Percentiles rank a stretch among this genome's conserved stretches.
These are phyloP conservation scores for Eupelmus urozonus DNA, from an alignment of 2,888 invertebrate species.

Conservation along the genomic window DNA sequence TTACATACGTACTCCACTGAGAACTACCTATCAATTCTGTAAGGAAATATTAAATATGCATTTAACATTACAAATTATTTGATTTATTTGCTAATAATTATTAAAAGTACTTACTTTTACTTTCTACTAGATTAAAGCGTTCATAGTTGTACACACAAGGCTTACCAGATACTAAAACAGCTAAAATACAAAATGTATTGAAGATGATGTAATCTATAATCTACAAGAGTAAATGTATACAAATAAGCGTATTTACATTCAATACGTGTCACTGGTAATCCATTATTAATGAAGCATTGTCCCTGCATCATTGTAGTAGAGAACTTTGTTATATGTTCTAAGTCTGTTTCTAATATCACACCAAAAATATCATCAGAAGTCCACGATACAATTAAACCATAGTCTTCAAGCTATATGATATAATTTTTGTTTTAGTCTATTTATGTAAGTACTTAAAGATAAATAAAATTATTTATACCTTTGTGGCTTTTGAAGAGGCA, in stretches of 20 bases:
- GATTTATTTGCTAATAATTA: slow-evolving; percentile 14
- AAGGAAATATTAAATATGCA: slow-evolving; percentile 14
- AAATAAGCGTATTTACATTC: slow-evolving; percentile 82
- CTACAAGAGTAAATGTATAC: slow-evolving; percentile 2
- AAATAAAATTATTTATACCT: slow-evolving; percentile 65
- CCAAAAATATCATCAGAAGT: slow-evolving; percentile 86
- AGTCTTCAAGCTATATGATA: slow-evolving; percentile 83
- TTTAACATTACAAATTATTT: slow-evolving; percentile 8
- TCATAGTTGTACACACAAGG: slow-evolving; percentile 79
- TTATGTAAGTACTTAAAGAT: slow-evolving; percentile 47
- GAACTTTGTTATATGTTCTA: slow-evolving; percentile 86
- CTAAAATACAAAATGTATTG: slow-evolving; percentile 74
- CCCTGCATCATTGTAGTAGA: slow-evolving; percentile 86
- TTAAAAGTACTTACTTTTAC: slow-evolving; percentile 63
- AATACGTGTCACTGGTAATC: slow-evolving; percentile 85
- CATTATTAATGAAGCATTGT: slow-evolving; percentile 87
- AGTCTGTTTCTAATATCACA: slow-evolving; percentile 87
- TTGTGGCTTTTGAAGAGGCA: slow-evolving; percentile 69
- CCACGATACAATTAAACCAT: slow-evolving; percentile 89
- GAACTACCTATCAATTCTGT: slow-evolving; percentile 69
- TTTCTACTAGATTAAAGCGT: slow-evolving; percentile 74
- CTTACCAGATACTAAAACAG: slow-evolving; percentile 81
- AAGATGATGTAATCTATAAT: no score
- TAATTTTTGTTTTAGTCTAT: neutral
- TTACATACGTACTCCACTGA: slow-evolving; percentile 74